These are phyloP conservation scores for Sciurus vulgaris DNA, from an alignment of 2,797 vertebrate genomes.

Conservation along the genomic window DNA sequence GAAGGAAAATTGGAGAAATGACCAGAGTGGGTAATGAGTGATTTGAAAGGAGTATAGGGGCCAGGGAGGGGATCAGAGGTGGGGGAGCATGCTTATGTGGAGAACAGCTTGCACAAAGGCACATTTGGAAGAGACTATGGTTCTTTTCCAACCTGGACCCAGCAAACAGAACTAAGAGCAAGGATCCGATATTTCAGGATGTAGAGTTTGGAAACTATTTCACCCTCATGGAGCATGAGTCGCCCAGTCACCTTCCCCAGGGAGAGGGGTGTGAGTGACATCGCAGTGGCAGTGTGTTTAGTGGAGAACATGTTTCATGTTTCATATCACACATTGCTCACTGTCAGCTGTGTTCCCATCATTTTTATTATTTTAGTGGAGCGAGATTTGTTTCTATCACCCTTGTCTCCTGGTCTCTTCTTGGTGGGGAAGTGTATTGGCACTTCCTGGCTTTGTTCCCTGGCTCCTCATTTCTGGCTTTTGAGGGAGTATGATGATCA, in stretches of 20 bases:
- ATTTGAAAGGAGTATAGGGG: not conserved
- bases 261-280: not conserved
- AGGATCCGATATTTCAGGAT: not conserved
- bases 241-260: not conserved
- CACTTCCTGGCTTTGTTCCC: slow-evolving; percentile 52
- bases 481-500: slow-evolving; percentile 73
- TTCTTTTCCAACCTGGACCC: not conserved
- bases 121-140: not conserved
- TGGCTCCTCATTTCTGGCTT: slow-evolving; percentile 53
- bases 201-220: not conserved
- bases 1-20: not conserved
- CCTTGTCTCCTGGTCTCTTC: not conserved
- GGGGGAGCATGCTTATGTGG: too few relatives aligned
- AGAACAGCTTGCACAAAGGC: not conserved
- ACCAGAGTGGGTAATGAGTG: not conserved
- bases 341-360: not conserved
- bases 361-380: not conserved
- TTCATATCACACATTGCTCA: too few relatives aligned
- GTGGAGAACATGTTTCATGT: not conserved
- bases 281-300: not conserved
- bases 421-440: not conserved
- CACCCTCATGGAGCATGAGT: not conserved
- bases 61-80: not conserved
- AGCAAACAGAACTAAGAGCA: not conserved
- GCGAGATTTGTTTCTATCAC: not conserved